Evolutionary conservation across 1,140 invertebrate species (phyloP), one percentile per base, ranked within the genome.

Genomic region (Drosophila bocki): DNA sequence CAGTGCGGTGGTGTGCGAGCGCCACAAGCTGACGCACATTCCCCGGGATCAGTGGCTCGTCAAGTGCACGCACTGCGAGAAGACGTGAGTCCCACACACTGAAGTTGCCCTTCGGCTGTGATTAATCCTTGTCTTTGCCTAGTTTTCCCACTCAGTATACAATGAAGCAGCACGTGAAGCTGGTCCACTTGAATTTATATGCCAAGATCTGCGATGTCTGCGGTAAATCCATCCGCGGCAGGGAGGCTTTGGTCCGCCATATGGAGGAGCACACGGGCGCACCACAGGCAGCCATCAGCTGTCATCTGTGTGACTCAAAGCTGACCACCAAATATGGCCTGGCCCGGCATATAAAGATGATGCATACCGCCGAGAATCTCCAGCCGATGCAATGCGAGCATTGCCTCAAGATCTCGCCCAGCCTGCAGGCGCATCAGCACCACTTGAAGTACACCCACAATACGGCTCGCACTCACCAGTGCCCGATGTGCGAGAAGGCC

Each of bases 201-300:
- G 79, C 82, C 19, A 91, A 91, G 61, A 91, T 92, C 19, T 92
- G 91, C 42, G 91, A 92, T 32, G 80, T 92, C 12, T 92, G 91
- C 8, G 91, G 91, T 1, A 92, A 92, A 47, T 80, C 86, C 2
- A 74, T 92, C 33, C 65, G 75, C 0, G 83, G 87, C 0, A 62
- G 75, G 0, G 82, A 84, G 22, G 80, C 80, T 5, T 60, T 92
- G 42, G 71, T 19, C 17, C 70, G 90, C 2, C 91, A 92, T 61
- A 87, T 91, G 88, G 58, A 83, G 59, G 86, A 91, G 39, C 86
- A 91, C 44, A 67, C 75, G 8, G 80, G 82, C 1, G 60, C 54
- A 0, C 75, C 76, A 3, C 77, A 76, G 9, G 47, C 71, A 19
- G 45, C 57, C 2, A 75, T 91, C 11, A 80, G 88, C 12, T 92